Evolutionary conservation across 2,113 vertebrate genomes (phyloP).

Genomic region (Myotis yumanensis): DNA sequence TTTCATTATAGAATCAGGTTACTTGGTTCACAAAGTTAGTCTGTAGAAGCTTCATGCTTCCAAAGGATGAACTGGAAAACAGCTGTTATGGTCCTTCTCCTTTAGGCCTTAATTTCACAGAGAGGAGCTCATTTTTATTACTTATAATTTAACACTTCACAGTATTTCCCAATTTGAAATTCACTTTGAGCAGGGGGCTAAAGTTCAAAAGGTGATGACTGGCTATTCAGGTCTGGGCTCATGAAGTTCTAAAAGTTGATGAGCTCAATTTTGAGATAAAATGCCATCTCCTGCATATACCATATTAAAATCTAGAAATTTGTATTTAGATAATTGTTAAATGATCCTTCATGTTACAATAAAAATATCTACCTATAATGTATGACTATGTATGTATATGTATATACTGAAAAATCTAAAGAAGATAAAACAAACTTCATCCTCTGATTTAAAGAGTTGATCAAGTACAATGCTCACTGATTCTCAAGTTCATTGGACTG

Average conservation of each 20-base stretch:
- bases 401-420: neutral
- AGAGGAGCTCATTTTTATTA: conserved; percentile 63
- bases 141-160: conserved; percentile 58
- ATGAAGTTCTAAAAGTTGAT: conserved; percentile 42
- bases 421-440: conserved; percentile 26
- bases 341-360: neutral
- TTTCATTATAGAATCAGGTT: conserved; percentile 71
- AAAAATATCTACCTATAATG: neutral
- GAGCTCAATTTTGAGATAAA: conserved; percentile 65
- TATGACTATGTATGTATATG: neutral
- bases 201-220: conserved; percentile 59
- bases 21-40: conserved; percentile 52
- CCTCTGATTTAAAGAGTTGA: conserved; percentile 16
- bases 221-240: conserved; percentile 50
- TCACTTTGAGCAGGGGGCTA: neutral
- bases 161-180: conserved; percentile 57
- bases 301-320: conserved; percentile 50
- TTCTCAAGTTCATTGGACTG: neutral
- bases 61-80: conserved; percentile 67
- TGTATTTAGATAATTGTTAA: conserved; percentile 41
- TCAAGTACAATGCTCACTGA: conserved; percentile 18
- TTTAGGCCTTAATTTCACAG: conserved; percentile 68
- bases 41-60: conserved; percentile 4
- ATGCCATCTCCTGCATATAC: conserved; percentile 40
- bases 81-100: conserved; percentile 68